A percentile compares a stretch with the other conserved stretches of the same genome.
Conservation (phyloP, 2,888 invertebrate genomes). For the Imbricaverruca yamaguchii region DNA sequence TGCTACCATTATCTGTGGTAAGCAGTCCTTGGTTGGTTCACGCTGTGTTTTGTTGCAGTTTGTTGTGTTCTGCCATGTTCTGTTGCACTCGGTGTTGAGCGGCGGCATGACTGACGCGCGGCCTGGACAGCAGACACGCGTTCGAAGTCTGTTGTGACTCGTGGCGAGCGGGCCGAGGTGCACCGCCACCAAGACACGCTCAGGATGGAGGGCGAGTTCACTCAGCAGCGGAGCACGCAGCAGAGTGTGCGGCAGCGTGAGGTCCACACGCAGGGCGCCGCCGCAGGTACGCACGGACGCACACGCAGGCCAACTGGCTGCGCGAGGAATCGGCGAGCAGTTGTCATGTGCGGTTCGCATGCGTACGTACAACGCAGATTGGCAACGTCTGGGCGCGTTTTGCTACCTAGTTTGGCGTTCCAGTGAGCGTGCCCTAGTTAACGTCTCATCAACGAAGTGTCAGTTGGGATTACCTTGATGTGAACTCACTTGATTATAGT, state of each 20-base stretch:
- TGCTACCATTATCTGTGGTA: not conserved
- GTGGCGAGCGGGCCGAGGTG: constrained; percentile 28
- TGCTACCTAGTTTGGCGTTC: too few relatives aligned
- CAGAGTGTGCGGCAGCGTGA: not conserved
- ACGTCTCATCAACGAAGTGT: too few relatives aligned
- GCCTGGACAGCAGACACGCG: not conserved
- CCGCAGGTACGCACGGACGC: not conserved
- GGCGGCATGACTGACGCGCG: not conserved
- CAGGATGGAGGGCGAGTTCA: constrained; percentile 31
- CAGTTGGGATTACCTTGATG: too few relatives aligned
- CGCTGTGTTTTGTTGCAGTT: not conserved
- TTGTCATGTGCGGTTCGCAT: too few relatives aligned
- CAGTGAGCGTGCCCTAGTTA: too few relatives aligned
- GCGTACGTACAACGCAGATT: too few relatives aligned
- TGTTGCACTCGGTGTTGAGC: not conserved
- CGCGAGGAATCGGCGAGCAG: too few relatives aligned
- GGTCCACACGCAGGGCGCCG: not conserved
- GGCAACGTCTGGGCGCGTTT: too few relatives aligned
- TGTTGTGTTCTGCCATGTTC: not conserved
- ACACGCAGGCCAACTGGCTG: too few relatives aligned
- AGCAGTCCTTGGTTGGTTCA: not conserved
- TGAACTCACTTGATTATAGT: too few relatives aligned
- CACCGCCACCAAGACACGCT: constrained; percentile 26
- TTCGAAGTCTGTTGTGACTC: not conserved
- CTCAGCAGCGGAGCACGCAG: not conserved